phyloP scores from a whole-genome alignment of 1,140 invertebrate species.

The Patella vulgata region DNA sequence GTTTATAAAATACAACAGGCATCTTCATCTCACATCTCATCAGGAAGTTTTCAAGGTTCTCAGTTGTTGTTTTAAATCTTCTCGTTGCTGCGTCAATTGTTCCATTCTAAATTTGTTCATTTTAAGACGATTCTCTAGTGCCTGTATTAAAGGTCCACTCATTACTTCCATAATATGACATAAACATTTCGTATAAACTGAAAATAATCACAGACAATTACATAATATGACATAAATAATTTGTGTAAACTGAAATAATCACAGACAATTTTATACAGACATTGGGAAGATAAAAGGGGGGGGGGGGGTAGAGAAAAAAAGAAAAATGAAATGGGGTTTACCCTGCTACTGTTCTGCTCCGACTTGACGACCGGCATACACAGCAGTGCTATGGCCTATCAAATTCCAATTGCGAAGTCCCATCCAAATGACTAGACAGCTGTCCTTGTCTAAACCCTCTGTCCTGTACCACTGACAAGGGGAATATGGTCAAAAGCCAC shows the following conservation, averaged over 20 bases:
- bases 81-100: slow-evolving; percentile 42
- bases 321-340: neutral
- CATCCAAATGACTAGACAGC: too few species aligned
- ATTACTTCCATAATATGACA: slow-evolving; percentile 72
- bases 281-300: neutral
- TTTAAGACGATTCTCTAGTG: slow-evolving; percentile 67
- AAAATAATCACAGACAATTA: slow-evolving; percentile 35
- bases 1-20: too few species aligned
- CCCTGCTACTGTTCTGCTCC: neutral
- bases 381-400: too few species aligned
- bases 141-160: slow-evolving; percentile 70
- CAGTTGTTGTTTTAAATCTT: slow-evolving; percentile 38
- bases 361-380: too few species aligned
- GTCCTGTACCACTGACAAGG: too few species aligned
- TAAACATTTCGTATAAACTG: slow-evolving; percentile 71
- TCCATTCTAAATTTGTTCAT: slow-evolving; percentile 63
- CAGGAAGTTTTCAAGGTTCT: slow-evolving; percentile 3
- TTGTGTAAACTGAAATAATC: neutral
- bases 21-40: too few species aligned
- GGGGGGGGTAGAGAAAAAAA: too few species aligned
- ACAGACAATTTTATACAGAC: neutral
- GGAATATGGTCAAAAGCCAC: too few species aligned
- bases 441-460: too few species aligned
- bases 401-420: too few species aligned
- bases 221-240: neutral